Evolutionary conservation across 2,113 vertebrate genomes (phyloP).

Genomic region (Micromys minutus): DNA sequence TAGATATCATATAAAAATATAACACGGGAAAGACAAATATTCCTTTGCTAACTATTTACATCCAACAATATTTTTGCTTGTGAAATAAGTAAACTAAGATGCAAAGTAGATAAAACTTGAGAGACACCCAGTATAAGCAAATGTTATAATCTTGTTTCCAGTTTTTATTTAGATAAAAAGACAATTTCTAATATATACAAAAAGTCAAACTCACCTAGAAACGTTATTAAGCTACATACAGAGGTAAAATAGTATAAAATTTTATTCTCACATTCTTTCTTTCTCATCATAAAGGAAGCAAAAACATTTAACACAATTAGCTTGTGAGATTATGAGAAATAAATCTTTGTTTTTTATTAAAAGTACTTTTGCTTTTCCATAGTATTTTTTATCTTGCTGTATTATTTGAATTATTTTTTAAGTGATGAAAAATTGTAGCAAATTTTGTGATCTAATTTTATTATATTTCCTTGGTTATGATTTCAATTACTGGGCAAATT

Average conservation of each 20-base stretch:
- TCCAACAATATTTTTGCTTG: background rate
- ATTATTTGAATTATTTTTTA: background rate
- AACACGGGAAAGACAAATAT: background rate
- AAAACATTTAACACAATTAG: conserved; percentile 2
- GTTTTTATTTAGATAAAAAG: background rate
- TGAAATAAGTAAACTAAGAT: background rate
- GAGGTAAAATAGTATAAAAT: background rate
- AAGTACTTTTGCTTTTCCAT: background rate
- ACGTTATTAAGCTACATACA: background rate
- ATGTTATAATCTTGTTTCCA: background rate
- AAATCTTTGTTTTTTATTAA: background rate
- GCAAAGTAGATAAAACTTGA: background rate
- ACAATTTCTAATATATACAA: background rate
- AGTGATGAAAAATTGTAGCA: conserved; percentile 40
- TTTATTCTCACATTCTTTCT: background rate
- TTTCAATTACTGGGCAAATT: conserved; percentile 69
- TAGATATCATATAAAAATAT: background rate
- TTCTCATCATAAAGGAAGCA: background rate
- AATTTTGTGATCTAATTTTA: conserved; percentile 46
- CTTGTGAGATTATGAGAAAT: background rate
- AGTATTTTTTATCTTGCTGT: background rate
- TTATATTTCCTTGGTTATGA: conserved; percentile 63
- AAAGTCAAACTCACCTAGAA: background rate
- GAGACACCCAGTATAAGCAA: background rate
- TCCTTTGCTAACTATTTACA: conserved; percentile 19